Base-by-base conservation (phyloP, 2,113 vertebrate species). In the Phalacrocorax carbo region DNA sequence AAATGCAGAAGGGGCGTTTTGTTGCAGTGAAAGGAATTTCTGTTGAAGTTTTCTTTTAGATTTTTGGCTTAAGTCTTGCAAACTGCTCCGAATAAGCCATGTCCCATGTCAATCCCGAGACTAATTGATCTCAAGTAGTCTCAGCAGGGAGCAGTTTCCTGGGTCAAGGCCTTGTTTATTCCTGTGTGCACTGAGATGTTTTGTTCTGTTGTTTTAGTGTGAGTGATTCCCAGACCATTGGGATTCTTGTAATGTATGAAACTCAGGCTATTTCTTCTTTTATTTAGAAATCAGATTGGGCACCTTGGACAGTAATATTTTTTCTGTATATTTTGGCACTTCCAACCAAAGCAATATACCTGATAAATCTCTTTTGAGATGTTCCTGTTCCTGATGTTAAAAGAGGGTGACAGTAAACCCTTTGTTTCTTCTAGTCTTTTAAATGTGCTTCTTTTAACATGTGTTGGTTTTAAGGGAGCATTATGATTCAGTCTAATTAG, bases 251-350 rank as follows among this genome's bases (percentile, higher is more conserved):
- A 86, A 83, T 42, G 72, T 23, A 73, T 81, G 55, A 94, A 90
- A 75, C 52, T 75, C 64, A 75, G n/a, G 30, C 76, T 92, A 78
- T 83, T 94, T 68, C 76, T 77, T 88, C 44, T 90, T 96, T 88
- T 94, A 73, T 95, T 96, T 95, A 90, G 71, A 92, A 95, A 94
- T 92, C 64, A 83, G 48, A 77, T 88, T 51, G 46, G 62, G 83
- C 36, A 44, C 82, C 44, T 89, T 91, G 89, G 78, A 76, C 82
- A 71, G 55, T 70, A 83, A 75, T 70, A 68, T 80, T 79, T 93
- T 95, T 90, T 88, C 58, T 66, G 22, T 66, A 7, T 83, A 51
- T 95, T 93, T 90, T 92, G 82, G 20, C 76, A 68, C 64, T 88
- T 95, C 22, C 23, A 86, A 78, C 60, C 32, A 71, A 46, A 77